These are phyloP conservation scores for Rotaria macrura DNA, from an alignment of 2,888 invertebrate species.

Conservation along the genomic window DNA sequence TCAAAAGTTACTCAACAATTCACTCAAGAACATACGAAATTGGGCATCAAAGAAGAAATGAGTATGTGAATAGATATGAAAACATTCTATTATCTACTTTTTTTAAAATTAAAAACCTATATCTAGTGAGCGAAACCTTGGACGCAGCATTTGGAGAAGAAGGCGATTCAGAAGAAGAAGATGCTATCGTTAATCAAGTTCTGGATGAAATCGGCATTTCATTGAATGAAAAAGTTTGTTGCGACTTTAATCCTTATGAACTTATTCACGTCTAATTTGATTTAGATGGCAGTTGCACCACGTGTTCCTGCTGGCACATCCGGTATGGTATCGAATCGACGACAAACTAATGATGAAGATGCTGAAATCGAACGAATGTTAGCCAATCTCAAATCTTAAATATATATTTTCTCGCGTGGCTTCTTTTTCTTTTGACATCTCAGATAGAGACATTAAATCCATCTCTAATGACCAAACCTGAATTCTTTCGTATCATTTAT, in stretches of 20 bases:
- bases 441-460: too few relatives aligned
- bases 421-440: too few relatives aligned
- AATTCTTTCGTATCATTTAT: too few relatives aligned
- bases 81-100: too few relatives aligned
- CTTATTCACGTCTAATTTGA: not conserved
- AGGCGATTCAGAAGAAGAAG: conserved; percentile 77
- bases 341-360: not conserved
- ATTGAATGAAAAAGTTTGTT: conserved; percentile 67
- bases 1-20: conserved; percentile 73
- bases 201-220: conserved; percentile 94
- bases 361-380: conserved; percentile 21
- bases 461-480: too few relatives aligned
- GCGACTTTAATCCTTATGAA: not conserved
- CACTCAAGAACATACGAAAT: conserved; percentile 69
- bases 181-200: conserved; percentile 74
- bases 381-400: not conserved
- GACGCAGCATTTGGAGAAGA: conserved; percentile 78
- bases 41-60: conserved; percentile 93
- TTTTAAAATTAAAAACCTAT: not conserved
- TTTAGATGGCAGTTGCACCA: not conserved
- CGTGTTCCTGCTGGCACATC: not conserved
- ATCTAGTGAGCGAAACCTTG: conserved; percentile 72
- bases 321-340: not conserved
- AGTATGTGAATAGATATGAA: conserved; percentile 56
- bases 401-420: not conserved